These are phyloP conservation scores for Dasypogon diadema DNA, from an alignment of 2,888 invertebrate species.

Conservation along the genomic window DNA sequence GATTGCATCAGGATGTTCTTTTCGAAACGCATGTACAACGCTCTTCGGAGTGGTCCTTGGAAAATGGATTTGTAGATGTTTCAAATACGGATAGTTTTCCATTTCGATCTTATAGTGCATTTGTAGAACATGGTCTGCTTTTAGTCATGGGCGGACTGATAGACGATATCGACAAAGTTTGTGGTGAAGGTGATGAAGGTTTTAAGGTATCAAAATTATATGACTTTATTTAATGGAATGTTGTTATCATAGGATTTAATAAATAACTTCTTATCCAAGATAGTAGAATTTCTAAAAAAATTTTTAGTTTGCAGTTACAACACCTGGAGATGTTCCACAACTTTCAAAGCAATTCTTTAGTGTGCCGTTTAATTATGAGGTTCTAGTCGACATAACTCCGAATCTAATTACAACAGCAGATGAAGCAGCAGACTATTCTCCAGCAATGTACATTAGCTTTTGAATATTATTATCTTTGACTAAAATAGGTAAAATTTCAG, in stretches of 20 bases:
- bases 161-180: slow-evolving; percentile 77
- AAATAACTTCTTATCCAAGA: no score
- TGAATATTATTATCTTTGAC: background rate
- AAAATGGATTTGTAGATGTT: slow-evolving; percentile 72
- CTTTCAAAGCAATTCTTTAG: slow-evolving; percentile 73
- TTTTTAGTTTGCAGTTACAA: slow-evolving; percentile 38
- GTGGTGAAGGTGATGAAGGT: slow-evolving; percentile 79
- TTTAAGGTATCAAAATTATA: slow-evolving; percentile 71
- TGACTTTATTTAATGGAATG: no score
- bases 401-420: slow-evolving; percentile 78
- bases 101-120: slow-evolving; percentile 75
- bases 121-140: slow-evolving; percentile 75
- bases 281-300: no score
- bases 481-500: slow-evolving; percentile 58
- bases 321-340: slow-evolving; percentile 56
- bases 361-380: slow-evolving; percentile 74
- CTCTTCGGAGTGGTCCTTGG: slow-evolving; percentile 73
- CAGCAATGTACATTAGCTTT: slow-evolving; percentile 64
- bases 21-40: background rate
- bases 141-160: slow-evolving; percentile 73
- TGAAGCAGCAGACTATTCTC: slow-evolving; percentile 72
- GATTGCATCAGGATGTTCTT: background rate
- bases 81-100: slow-evolving; percentile 76
- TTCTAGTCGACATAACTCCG: slow-evolving; percentile 75
- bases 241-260: no score